These are phyloP conservation scores for Chymomyza costata DNA, from an alignment of 1,140 invertebrate genomes.

Conservation along the genomic window DNA sequence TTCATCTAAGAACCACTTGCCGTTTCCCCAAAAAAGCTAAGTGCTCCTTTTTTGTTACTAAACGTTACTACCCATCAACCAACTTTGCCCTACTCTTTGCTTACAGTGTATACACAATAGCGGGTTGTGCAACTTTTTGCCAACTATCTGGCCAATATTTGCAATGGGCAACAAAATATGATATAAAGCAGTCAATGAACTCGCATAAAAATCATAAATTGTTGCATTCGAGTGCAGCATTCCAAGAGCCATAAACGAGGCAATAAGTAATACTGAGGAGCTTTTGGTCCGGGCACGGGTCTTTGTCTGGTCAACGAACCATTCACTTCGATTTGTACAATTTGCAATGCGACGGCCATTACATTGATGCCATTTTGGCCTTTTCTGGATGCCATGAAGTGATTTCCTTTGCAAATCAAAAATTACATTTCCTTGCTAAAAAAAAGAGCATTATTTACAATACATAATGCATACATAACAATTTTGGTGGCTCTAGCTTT, in stretches of 20 bases:
- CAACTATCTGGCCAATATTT: too few relatives aligned
- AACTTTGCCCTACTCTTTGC: too few relatives aligned
- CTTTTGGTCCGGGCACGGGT: too few relatives aligned
- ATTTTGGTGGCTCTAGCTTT: slow-evolving; percentile 15
- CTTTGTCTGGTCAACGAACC: slow-evolving; percentile 28
- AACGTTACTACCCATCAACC: too few relatives aligned
- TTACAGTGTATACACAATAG: too few relatives aligned
- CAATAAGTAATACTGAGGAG: slow-evolving; percentile 35
- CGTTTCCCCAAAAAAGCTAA: too few relatives aligned
- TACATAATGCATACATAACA: too few relatives aligned
- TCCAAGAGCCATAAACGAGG: slow-evolving; percentile 39
- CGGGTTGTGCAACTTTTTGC: background rate
- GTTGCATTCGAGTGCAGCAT: slow-evolving; percentile 43
- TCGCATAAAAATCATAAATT: slow-evolving; percentile 52
- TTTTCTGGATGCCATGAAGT: slow-evolving; percentile 6
- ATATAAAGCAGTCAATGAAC: slow-evolving; percentile 50
- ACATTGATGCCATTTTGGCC: slow-evolving; percentile 17
- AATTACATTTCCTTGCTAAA: slow-evolving; percentile 22
- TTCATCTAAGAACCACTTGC: too few relatives aligned
- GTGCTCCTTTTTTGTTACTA: too few relatives aligned
- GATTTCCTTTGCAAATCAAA: slow-evolving; percentile 51
- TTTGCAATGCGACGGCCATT: slow-evolving; percentile 39
- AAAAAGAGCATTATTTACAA: too few relatives aligned
- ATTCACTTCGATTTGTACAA: slow-evolving; percentile 39
- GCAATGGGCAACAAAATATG: slow-evolving; percentile 16